Evolutionary conservation across 2,113 vertebrate species (phyloP).

Genomic region (Calypte anna): DNA sequence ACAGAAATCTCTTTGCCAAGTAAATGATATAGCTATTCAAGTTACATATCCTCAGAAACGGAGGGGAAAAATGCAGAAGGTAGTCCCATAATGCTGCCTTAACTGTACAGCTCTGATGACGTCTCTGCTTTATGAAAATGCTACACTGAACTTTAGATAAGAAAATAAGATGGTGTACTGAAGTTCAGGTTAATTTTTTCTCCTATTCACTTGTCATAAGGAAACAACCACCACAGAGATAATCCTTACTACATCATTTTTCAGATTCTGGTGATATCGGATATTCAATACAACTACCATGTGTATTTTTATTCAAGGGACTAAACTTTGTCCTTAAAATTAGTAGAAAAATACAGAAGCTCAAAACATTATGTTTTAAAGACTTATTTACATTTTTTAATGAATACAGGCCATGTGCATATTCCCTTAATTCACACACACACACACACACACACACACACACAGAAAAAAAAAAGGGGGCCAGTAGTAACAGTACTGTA

Average conservation of each 20-base stretch:
- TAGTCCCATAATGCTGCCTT: neutral
- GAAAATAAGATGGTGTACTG: neutral
- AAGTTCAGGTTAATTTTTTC: neutral
- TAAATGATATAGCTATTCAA: neutral
- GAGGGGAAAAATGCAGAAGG: neutral
- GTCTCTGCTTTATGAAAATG: neutral
- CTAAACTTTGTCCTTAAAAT: neutral
- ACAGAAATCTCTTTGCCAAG: neutral
- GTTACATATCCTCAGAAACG: neutral
- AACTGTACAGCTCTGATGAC: neutral
- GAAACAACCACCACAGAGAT: neutral
- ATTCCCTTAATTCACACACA: neutral
- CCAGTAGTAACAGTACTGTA: neutral
- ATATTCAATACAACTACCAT: neutral
- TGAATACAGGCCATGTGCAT: neutral
- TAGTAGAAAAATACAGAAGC: neutral
- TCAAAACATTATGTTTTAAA: neutral
- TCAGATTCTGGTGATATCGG: neutral
- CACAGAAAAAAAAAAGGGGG: neutral
- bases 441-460: neutral
- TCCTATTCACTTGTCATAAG: neutral
- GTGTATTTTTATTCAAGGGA: neutral
- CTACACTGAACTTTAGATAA: neutral
- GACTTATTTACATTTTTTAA: neutral
- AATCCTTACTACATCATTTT: neutral